Percentiles rank a stretch among this genome's conserved stretches.
Conservation (phyloP, 2,797 vertebrate species). For the Columba guinea region DNA sequence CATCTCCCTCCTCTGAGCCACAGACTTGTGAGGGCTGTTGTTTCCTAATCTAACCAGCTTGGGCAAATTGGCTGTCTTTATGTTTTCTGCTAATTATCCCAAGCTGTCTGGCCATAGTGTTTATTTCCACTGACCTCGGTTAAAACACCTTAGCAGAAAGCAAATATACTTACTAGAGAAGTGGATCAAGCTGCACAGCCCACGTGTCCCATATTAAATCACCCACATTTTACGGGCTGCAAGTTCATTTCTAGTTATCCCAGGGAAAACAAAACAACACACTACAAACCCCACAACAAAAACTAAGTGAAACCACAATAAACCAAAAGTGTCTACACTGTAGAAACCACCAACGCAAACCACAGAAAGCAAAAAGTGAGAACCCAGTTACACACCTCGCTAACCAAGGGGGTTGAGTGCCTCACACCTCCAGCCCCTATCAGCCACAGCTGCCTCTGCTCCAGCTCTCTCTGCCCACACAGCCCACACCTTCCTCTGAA, state of each 20-base stretch:
- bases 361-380: background rate
- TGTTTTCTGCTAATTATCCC: constrained; percentile 35
- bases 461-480: background rate
- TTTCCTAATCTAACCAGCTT: background rate
- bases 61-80: background rate
- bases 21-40: background rate
- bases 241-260: background rate
- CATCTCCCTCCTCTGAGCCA: background rate
- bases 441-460: background rate
- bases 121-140: constrained; percentile 35
- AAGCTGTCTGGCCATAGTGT: background rate
- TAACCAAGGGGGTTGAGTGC: background rate
- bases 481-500: background rate
- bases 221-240: background rate
- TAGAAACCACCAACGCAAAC: background rate
- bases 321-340: background rate
- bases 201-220: background rate
- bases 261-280: background rate
- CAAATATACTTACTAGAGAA: background rate
- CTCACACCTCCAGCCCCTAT: background rate
- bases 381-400: background rate
- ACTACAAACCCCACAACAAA: background rate
- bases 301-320: background rate
- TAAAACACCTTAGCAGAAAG: constrained; percentile 13
- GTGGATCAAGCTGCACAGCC: background rate